Percentiles rank a stretch among this genome's conserved stretches.
Conservation (phyloP, 2,113 vertebrate species). For the Stercorarius parasiticus region DNA sequence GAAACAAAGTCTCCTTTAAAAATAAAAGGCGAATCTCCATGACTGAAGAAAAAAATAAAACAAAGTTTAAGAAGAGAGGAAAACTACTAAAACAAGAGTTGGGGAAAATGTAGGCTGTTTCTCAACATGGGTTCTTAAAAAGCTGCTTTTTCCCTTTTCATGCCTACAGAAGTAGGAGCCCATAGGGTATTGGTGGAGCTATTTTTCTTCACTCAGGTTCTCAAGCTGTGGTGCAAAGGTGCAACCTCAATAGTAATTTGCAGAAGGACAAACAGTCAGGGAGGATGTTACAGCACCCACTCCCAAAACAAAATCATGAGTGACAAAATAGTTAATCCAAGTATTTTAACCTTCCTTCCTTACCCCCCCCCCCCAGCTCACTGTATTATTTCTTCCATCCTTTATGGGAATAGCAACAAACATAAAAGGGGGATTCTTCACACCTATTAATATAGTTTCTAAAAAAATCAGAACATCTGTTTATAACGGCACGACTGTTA, state of each 20-base stretch:
- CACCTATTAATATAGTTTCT: background rate
- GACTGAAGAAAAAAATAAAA: background rate
- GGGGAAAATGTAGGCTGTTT: background rate
- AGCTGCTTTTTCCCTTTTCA: background rate
- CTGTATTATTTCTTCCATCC: background rate
- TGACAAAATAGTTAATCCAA: background rate
- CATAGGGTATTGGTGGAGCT: background rate
- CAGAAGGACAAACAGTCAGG: background rate
- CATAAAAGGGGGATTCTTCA: background rate
- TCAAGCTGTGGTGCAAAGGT: background rate
- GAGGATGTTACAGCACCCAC: background rate
- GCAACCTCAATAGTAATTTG: background rate
- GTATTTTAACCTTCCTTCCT: background rate
- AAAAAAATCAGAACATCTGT: background rate
- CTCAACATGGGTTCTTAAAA: background rate
- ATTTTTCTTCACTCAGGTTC: background rate
- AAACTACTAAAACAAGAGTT: background rate
- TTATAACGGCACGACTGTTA: background rate
- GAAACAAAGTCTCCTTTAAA: background rate
- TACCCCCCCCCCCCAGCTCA: accelerated
- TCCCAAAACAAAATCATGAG: background rate
- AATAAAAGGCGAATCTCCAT: background rate
- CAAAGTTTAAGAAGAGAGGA: background rate
- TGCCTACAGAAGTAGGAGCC: background rate
- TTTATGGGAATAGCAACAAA: background rate